Percentiles rank a stretch among this genome's conserved stretches.
Evolutionary conservation across 2,113 vertebrate genomes (phyloP).

Genomic region (Egretta garzetta): DNA sequence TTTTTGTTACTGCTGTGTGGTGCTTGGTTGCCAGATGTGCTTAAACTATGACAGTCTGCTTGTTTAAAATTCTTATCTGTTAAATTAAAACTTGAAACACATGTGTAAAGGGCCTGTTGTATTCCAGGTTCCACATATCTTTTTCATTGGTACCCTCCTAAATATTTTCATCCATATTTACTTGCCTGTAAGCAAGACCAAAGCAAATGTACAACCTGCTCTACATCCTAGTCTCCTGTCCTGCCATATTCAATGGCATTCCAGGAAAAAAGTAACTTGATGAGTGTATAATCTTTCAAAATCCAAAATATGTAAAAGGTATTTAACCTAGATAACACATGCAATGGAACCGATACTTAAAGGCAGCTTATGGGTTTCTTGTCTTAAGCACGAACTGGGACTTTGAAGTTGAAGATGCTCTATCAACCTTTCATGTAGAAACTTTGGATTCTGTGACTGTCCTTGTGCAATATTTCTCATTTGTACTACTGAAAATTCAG

Average conservation of each 20-base stretch:
- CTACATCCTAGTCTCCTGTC: background rate
- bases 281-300: background rate
- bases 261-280: background rate
- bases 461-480: background rate
- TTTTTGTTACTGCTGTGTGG: too few relatives aligned
- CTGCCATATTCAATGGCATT: background rate
- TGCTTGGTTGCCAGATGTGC: too few relatives aligned
- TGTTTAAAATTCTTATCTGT: background rate
- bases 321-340: background rate
- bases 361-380: background rate
- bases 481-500: background rate
- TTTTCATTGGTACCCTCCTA: background rate
- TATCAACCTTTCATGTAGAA: background rate
- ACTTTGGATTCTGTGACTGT: background rate
- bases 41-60: background rate
- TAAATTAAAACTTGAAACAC: background rate
- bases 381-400: background rate
- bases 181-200: background rate
- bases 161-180: background rate
- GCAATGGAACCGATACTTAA: background rate
- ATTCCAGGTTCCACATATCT: background rate
- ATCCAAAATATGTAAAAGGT: background rate
- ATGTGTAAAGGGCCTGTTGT: background rate
- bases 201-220: background rate
- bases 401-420: background rate